phyloP scores from a whole-genome alignment of 2,113 vertebrate genomes.

The Cyprinus carpio region DNA sequence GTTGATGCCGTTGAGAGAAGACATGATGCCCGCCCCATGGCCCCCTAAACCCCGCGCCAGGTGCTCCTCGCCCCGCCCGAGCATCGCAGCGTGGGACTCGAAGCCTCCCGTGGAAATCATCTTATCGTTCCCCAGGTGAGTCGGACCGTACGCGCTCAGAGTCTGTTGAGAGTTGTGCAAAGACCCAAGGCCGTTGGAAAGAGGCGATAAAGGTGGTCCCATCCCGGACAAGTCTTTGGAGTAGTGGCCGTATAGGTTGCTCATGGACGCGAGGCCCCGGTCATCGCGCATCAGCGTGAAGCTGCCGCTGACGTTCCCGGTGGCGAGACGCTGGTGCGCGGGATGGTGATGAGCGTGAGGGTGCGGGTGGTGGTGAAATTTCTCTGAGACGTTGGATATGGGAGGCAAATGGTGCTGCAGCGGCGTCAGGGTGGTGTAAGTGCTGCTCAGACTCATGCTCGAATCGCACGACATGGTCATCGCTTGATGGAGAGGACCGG shows the following conservation, averaged over 20 bases:
- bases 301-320: conserved; percentile 92
- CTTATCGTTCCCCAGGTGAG: conserved; percentile 91
- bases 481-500: conserved; percentile 88
- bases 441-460: conserved; percentile 91
- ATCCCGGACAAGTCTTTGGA: conserved; percentile 94
- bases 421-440: conserved; percentile 94
- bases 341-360: conserved; percentile 86
- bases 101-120: conserved; percentile 91
- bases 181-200: conserved; percentile 88
- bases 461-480: conserved; percentile 98
- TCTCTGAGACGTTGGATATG: conserved; percentile 93
- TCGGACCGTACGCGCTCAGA: conserved; percentile 85
- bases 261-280: conserved; percentile 89
- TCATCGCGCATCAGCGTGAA: conserved; percentile 98
- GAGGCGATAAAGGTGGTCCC: conserved; percentile 90
- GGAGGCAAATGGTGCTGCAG: conserved; percentile 92
- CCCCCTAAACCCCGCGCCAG: conserved; percentile 85
- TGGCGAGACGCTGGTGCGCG: conserved; percentile 86
- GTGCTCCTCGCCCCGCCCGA: conserved; percentile 90
- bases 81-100: conserved; percentile 91
- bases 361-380: conserved; percentile 91
- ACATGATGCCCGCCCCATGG: conserved; percentile 85
- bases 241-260: conserved; percentile 94
- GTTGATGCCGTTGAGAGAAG: conserved; percentile 86
- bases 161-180: conserved; percentile 92